Evolutionary conservation across 2,888 invertebrate genomes (phyloP), one percentile per base, ranked within the genome.

Genomic region (Anthrax anthrax): DNA sequence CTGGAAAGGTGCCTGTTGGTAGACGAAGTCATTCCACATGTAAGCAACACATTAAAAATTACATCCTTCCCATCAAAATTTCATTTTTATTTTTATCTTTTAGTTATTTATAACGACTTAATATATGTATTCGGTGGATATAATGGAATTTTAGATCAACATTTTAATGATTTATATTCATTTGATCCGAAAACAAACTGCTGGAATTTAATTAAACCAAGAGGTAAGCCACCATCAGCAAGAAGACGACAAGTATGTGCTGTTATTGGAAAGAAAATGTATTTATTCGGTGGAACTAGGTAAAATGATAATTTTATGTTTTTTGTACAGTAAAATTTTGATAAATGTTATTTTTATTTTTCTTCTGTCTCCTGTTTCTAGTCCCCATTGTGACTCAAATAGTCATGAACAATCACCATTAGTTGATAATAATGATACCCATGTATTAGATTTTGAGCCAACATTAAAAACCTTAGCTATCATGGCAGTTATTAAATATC

Each of bases 51-150:
- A 29, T 38, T n/a, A 18, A 39, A 34, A 29, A 19, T 18, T 44
- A 40, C 19, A 17, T 51, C 39, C 18, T 37, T 47, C 13, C 41
- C 12, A 40, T 18, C 23, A 8, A n/a, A n/a, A n/a, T n/a, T 14
- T 32, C 9, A 14, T 39, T 36, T n/a, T 18, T 27, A 18, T 9
- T 17, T 34, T 39, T 37, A 36, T 47, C 48, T 27, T 29, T 12
- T 43, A 89, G 89, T 90, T 78, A 70, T 81, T 8, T 78, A 85
- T 61, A 75, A 81, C 53, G 78, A 76, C 18, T 73, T 77, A 56
- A 78, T 94, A 71, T 91, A 85, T 61, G 79, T 92, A 51, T 92
- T 94, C 70, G 94, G 92, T 43, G 94, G 94, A 27, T 92, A 81
- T 61, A 88, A 91, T 67, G 85, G 87, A 12, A 70, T 80, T 27